A percentile compares a stretch with the other conserved stretches of the same genome.
Evolutionary conservation across 2,888 invertebrate genomes (phyloP).

Genomic region (Himalopsyche anomala): DNA sequence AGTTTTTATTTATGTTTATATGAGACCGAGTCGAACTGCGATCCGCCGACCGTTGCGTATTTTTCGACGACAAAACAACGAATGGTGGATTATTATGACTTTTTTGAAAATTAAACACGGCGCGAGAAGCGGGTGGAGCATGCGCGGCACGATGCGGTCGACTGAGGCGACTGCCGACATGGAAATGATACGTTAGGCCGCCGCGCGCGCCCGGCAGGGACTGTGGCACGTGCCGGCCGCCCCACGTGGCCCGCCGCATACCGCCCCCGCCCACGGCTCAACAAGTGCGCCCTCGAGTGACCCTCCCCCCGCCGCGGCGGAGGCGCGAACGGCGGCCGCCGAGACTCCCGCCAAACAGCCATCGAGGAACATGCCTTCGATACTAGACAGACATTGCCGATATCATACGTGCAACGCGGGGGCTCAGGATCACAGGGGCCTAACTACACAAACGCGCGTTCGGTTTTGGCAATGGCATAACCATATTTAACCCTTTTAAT

Average conservation of each 20-base stretch:
- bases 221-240: slow-evolving; percentile 52
- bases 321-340: slow-evolving; percentile 21
- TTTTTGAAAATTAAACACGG: slow-evolving; percentile 5
- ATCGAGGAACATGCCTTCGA: background rate
- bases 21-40: background rate
- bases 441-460: no score
- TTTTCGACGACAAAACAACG: slow-evolving; percentile 12
- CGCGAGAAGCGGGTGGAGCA: background rate
- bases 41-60: background rate
- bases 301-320: slow-evolving; percentile 42
- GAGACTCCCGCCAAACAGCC: background rate
- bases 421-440: no score
- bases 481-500: no score
- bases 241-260: slow-evolving; percentile 51
- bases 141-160: slow-evolving; percentile 1
- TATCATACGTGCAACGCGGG: no score
- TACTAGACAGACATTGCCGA: no score
- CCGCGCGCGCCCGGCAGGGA: slow-evolving; percentile 44
- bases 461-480: no score
- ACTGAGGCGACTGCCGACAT: slow-evolving; percentile 32
- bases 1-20: background rate
- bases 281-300: slow-evolving; percentile 51
- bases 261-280: slow-evolving; percentile 50
- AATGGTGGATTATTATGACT: slow-evolving; percentile 14
- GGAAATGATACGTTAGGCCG: slow-evolving; percentile 10